Percentiles rank a stretch among this genome's conserved stretches.
These are phyloP conservation scores for Agonopterix alstromeriana DNA, from an alignment of 2,888 invertebrate genomes.

Conservation along the genomic window DNA sequence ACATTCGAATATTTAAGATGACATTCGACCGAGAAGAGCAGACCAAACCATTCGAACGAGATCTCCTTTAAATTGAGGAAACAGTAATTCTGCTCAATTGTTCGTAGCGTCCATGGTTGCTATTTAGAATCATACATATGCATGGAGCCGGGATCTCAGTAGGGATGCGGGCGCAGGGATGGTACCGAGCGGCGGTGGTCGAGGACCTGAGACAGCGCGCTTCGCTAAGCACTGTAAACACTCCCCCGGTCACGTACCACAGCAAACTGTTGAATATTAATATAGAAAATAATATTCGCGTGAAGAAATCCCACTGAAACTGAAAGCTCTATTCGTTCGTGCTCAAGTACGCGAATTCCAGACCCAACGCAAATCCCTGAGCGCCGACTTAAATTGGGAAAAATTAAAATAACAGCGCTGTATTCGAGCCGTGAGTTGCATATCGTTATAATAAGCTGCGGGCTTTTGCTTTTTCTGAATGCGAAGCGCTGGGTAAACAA, in stretches of 20 bases:
- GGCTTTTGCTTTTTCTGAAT: slow-evolving; percentile 6
- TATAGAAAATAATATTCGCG: slow-evolving; percentile 52
- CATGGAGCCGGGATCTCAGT: slow-evolving; percentile 15
- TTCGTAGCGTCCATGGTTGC: too few species aligned
- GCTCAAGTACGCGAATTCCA: slow-evolving; percentile 33
- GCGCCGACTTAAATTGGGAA: slow-evolving; percentile 16
- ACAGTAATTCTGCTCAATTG: too few species aligned
- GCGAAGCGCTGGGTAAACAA: neutral
- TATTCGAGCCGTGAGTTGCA: slow-evolving; percentile 9
- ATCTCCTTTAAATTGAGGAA: too few species aligned
- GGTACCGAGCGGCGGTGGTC: slow-evolving; percentile 10
- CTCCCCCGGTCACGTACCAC: slow-evolving; percentile 62
- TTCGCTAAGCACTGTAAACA: slow-evolving; percentile 69
- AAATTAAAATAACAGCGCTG: slow-evolving; percentile 20
- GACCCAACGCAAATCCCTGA: slow-evolving; percentile 16
- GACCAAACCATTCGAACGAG: too few species aligned
- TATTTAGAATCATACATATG: slow-evolving; percentile 31
- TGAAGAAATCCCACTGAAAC: slow-evolving; percentile 42
- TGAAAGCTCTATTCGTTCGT: slow-evolving; percentile 23
- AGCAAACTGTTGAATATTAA: slow-evolving; percentile 71
- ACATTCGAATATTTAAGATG: too few species aligned
- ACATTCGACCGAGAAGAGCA: too few species aligned
- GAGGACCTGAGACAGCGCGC: slow-evolving; percentile 41
- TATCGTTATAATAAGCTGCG: slow-evolving; percentile 10
- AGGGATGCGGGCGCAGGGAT: slow-evolving; percentile 6